Base-by-base conservation (phyloP, 1,140 invertebrate species). In the Drosophila sp. region DNA sequence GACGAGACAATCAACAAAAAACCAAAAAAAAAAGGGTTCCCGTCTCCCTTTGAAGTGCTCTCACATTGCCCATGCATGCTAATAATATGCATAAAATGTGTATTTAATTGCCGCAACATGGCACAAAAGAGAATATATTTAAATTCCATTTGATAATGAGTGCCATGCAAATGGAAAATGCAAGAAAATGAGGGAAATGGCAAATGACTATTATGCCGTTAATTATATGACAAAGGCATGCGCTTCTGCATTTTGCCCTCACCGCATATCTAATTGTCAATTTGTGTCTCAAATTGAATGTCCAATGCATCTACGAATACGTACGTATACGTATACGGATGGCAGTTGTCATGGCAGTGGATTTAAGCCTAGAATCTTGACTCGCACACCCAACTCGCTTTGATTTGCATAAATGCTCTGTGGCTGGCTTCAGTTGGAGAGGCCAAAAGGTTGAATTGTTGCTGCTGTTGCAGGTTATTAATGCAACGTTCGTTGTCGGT, bases 81-180 rank as follows among this genome's bases (percentile, higher is more conserved):
- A 82, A 82, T 82, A 68, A 79, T 70, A 65, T 82, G 79, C 70
- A 82, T 82, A 55, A 79, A 82, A 75, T 82, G 69, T 82, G 69
- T 68, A 69, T 78, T 66, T 76, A 82, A 82, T 79, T 82, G 82
- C 74, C 68, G 33, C 38, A 50, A 60, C 32, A 47, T 64, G 61
- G 56, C 2, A 27, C 6, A 50, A 50, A 44, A 2, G 25, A 27
- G 25, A 47, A 25, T 50, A 50, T 50, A 47, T 50, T 10, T 3
- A 50, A 50, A 50, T 50, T 69, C 65, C 69, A 66, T 41, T 67
- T 71, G 70, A 38, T 54, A 67, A 58, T 61, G 54, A 63, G 62
- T 56, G 29, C n/a, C 4, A 11, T n/a, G 35, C 54, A 62, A 77
- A 76, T 70, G 41, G 32, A 35, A 56, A 60, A 17, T 32, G 40